These are phyloP conservation scores for Macropis europaea DNA, from an alignment of 2,888 invertebrate species.

Conservation along the genomic window DNA sequence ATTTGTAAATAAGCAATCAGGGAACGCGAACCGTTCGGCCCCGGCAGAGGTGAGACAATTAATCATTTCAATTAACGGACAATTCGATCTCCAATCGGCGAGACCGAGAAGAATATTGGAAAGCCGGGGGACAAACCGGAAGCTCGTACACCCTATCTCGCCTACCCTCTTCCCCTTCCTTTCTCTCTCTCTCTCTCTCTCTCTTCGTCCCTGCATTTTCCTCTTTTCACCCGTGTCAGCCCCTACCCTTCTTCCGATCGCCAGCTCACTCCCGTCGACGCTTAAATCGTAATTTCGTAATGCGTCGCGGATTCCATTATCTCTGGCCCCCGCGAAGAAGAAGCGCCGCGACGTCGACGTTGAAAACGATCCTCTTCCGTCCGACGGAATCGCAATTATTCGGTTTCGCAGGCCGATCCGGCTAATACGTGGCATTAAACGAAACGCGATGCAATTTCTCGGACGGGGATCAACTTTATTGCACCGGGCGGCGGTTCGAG, in stretches of 20 bases:
- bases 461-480: not conserved
- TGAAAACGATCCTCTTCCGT: constrained; percentile 13
- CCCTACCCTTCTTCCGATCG: constrained; percentile 24
- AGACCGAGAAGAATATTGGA: constrained; percentile 78
- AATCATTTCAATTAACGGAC: constrained; percentile 80
- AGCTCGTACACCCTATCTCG: constrained; percentile 46
- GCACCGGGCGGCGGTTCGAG: not conserved
- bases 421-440: constrained; percentile 43
- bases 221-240: constrained; percentile 8
- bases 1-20: constrained; percentile 80
- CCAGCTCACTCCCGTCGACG: constrained; percentile 1
- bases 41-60: constrained; percentile 78
- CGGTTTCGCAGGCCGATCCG: constrained; percentile 35
- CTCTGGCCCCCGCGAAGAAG: constrained; percentile 7
- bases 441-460: constrained; percentile 40
- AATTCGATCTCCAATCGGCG: constrained; percentile 76
- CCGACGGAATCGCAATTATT: constrained; percentile 40
- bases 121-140: constrained; percentile 72
- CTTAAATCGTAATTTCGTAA: constrained; percentile 49
- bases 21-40: constrained; percentile 52
- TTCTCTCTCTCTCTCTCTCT: not conserved
- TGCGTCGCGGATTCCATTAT: constrained; percentile 44
- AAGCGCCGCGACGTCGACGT: constrained; percentile 2
- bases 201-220: constrained; percentile 6
- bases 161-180: constrained; percentile 14